Evolutionary conservation across 2,797 vertebrate species (phyloP).

Genomic region (Macropus fuliginosus): DNA sequence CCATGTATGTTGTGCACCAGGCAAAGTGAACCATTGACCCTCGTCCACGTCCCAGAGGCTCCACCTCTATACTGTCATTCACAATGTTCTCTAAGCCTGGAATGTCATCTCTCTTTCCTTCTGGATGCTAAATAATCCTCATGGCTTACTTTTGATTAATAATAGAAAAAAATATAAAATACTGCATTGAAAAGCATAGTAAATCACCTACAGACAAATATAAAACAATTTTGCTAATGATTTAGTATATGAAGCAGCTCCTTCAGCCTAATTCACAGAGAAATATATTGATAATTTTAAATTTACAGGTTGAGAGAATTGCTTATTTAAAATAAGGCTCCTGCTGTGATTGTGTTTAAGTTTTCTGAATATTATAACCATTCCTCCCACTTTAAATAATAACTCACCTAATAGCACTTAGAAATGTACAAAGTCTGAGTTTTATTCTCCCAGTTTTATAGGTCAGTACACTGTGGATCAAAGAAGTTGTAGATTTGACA

Average conservation of each 20-base stretch:
- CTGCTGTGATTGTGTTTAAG: background rate
- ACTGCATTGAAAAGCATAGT: background rate
- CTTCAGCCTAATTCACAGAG: background rate
- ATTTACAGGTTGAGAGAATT: background rate
- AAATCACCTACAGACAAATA: background rate
- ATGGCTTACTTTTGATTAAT: background rate
- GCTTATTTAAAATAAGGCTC: background rate
- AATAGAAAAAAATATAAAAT: background rate
- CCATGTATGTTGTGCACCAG: background rate
- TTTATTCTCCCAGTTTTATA: background rate
- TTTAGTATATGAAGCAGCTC: background rate
- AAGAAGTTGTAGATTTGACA: background rate
- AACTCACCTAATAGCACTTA: background rate
- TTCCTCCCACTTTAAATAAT: background rate
- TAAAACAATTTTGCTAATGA: background rate
- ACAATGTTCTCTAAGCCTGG: background rate
- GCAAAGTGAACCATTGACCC: background rate
- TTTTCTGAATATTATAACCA: background rate
- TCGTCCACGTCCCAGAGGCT: background rate
- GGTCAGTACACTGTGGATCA: background rate
- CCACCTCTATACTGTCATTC: background rate
- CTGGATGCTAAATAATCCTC: background rate
- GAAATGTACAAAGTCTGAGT: background rate
- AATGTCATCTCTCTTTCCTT: background rate
- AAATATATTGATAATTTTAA: background rate